A percentile compares a stretch with the other conserved stretches of the same genome.
These are phyloP conservation scores for Hedychridium roseum DNA, from an alignment of 2,888 invertebrate species.

Conservation along the genomic window DNA sequence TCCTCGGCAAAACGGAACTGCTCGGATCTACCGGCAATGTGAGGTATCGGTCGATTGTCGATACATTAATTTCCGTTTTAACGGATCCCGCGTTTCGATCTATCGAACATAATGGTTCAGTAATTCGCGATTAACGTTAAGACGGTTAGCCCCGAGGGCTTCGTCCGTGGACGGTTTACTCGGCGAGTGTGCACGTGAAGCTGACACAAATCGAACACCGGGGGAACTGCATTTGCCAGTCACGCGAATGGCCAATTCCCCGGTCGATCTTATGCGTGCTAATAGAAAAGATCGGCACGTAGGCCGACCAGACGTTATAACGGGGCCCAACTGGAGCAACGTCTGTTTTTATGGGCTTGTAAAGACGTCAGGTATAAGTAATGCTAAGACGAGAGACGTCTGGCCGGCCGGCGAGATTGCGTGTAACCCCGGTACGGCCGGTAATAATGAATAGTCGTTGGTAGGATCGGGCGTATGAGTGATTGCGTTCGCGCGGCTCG, in stretches of 20 bases:
- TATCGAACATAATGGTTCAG: no score
- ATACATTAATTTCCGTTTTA: no score
- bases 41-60: no score
- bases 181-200: no score
- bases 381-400: slow-evolving; percentile 25
- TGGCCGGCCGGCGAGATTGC: slow-evolving; percentile 9
- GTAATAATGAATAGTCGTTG: slow-evolving; percentile 36
- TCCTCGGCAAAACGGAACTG: no score
- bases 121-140: no score
- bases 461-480: slow-evolving; percentile 26
- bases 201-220: no score
- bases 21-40: no score
- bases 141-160: no score
- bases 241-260: slow-evolving; percentile 12
- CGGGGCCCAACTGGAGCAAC: slow-evolving; percentile 19
- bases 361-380: slow-evolving; percentile 29
- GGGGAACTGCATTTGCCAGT: no score
- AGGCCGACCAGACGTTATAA: slow-evolving; percentile 18
- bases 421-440: slow-evolving; percentile 22
- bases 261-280: slow-evolving; percentile 18
- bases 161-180: no score
- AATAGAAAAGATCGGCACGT: slow-evolving; percentile 27
- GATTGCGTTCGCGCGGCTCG: slow-evolving; percentile 12
- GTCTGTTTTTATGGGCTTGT: slow-evolving; percentile 25
- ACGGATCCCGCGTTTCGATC: no score